These are phyloP conservation scores for Vulpes ferrilata DNA, from an alignment of 2,113 vertebrate species.

Conservation along the genomic window DNA sequence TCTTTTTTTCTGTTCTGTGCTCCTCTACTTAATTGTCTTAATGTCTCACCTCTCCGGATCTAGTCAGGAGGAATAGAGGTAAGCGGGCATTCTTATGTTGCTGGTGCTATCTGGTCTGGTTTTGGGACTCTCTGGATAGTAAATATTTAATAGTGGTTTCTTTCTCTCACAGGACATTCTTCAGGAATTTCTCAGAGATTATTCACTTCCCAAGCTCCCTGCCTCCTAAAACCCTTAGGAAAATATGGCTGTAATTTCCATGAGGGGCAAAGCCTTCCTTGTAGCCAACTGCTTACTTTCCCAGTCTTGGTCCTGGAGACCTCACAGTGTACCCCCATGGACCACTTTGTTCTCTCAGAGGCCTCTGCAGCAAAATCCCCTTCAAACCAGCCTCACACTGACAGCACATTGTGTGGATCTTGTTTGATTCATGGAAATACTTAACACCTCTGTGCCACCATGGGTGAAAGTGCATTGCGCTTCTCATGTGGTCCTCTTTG, in stretches of 20 bases:
- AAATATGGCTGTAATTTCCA: background rate
- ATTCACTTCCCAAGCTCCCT: background rate
- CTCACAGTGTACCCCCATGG: background rate
- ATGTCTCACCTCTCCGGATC: background rate
- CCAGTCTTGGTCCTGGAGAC: background rate
- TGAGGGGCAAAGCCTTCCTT: background rate
- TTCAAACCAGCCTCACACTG: background rate
- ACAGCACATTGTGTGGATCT: background rate
- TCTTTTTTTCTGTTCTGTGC: too few relatives aligned
- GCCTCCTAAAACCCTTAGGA: background rate
- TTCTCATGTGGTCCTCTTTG: background rate
- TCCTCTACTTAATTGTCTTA: background rate
- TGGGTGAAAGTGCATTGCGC: too few relatives aligned
- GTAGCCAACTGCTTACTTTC: background rate
- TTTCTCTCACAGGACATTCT: background rate
- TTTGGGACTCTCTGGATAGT: background rate
- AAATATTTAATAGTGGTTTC: background rate
- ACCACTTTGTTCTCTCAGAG: background rate
- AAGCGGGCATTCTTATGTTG: background rate
- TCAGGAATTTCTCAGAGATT: background rate
- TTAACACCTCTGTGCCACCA: background rate
- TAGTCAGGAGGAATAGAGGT: background rate
- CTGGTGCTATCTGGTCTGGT: background rate
- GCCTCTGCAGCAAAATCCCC: background rate
- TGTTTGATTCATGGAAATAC: background rate